Evolutionary conservation across 2,888 invertebrate species (phyloP).

Genomic region (Caenorhabditis drosophilae): DNA sequence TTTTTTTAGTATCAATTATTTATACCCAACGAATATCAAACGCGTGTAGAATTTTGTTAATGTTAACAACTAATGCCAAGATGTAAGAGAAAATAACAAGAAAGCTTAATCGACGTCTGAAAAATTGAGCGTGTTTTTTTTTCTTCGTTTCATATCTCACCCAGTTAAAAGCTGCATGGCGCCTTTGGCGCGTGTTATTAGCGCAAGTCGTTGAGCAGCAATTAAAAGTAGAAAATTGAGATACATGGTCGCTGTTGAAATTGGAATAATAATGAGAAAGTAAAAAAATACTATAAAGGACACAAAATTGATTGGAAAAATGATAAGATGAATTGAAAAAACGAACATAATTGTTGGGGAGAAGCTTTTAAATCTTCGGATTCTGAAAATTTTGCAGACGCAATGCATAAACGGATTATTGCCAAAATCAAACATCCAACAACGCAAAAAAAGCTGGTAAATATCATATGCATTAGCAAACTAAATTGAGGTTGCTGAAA

Average conservation of each 20-base stretch:
- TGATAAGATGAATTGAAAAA: no score
- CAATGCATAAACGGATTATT: not conserved
- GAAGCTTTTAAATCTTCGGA: no score
- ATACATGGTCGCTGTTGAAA: not conserved
- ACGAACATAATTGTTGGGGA: no score
- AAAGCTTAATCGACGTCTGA: conserved; percentile 10
- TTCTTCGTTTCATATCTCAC: conserved; percentile 1
- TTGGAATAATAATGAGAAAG: not conserved
- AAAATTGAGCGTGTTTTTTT: no score
- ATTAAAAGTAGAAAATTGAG: conserved; percentile 12
- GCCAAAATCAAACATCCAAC: conserved; percentile 6
- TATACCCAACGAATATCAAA: not conserved
- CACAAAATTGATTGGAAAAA: not conserved
- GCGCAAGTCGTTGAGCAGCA: conserved; percentile 11
- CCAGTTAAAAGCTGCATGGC: conserved; percentile 17
- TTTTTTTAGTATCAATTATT: not conserved
- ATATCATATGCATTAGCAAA: conserved; percentile 4
- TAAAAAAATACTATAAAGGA: not conserved
- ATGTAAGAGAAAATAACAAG: conserved; percentile 6
- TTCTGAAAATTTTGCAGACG: not conserved
- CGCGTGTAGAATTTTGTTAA: conserved; percentile 1
- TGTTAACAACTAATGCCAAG: conserved; percentile 9
- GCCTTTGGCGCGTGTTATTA: conserved; percentile 11
- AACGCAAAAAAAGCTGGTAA: not conserved
- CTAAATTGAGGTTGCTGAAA: conserved; percentile 16